A percentile compares a stretch with the other conserved stretches of the same genome.
These are phyloP conservation scores for Caranx ignobilis DNA, from an alignment of 2,113 vertebrate species.

Conservation along the genomic window DNA sequence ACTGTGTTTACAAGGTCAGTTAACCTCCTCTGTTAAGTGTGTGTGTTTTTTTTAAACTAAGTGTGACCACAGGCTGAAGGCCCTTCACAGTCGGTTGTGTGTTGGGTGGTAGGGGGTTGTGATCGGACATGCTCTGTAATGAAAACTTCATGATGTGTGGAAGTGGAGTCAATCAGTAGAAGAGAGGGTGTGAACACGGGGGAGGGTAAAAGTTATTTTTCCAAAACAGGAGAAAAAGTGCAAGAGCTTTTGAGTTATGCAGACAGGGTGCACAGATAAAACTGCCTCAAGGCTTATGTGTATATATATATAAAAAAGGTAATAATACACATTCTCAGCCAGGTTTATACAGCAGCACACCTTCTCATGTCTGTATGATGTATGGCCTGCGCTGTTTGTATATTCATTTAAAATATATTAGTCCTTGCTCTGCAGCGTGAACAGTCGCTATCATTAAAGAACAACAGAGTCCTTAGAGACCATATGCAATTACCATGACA, in stretches of 20 bases:
- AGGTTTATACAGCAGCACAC: neutral
- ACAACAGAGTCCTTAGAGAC: constrained; percentile 36
- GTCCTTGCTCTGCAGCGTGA: constrained; percentile 17
- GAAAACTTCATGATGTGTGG: constrained; percentile 62
- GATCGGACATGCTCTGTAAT: constrained; percentile 28
- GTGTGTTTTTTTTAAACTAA: neutral
- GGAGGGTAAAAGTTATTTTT: neutral
- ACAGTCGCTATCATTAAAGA: constrained; percentile 41
- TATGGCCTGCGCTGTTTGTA: constrained; percentile 18
- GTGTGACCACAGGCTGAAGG: neutral
- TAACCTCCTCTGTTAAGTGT: constrained; percentile 25
- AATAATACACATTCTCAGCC: constrained; percentile 13
- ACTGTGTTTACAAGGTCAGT: constrained; percentile 39
- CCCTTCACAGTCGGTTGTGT: constrained; percentile 19
- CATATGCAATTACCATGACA: constrained; percentile 51
- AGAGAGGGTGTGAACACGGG: neutral
- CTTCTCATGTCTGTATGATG: neutral
- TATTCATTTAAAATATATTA: constrained; percentile 6
- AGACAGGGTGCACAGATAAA: constrained; percentile 11
- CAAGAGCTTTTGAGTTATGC: constrained; percentile 9
- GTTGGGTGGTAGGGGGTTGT: neutral
- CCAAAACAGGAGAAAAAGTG: constrained; percentile 6
- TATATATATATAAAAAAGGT: constrained; percentile 1
- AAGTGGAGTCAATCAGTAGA: constrained; percentile 39
- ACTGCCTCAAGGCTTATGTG: no score